Conservation (phyloP, 1,140 invertebrate genomes). For the Adelges cooleyi region DNA sequence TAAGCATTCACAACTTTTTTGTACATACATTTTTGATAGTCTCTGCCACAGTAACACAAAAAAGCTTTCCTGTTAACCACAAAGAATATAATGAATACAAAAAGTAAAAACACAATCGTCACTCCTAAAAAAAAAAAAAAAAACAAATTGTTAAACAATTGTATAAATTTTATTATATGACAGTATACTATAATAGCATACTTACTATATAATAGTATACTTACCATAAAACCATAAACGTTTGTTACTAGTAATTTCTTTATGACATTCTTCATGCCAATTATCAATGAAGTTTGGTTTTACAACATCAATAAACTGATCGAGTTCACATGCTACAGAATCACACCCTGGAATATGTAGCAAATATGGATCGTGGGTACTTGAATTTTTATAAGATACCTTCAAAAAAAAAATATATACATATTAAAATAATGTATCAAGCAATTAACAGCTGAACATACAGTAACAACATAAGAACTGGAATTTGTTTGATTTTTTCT, state of each 20-base stretch:
- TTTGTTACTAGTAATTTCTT: not conserved
- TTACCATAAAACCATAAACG: too few relatives aligned
- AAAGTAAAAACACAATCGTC: not conserved
- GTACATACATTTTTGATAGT: slow-evolving; percentile 26
- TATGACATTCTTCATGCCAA: slow-evolving; percentile 20
- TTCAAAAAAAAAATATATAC: not conserved
- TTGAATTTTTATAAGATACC: slow-evolving; percentile 25
- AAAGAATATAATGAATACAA: not conserved
- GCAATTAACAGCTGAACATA: slow-evolving; percentile 30
- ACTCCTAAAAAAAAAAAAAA: not conserved
- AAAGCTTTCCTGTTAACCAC: not conserved
- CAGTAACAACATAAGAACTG: slow-evolving; percentile 40
- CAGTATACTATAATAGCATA: too few relatives aligned
- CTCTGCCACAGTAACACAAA: slow-evolving; percentile 7
- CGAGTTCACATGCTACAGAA: slow-evolving; percentile 13
- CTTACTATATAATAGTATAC: too few relatives aligned
- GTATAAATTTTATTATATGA: not conserved
- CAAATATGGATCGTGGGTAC: not conserved
- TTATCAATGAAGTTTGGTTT: not conserved
- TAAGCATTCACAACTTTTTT: not conserved
- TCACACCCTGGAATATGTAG: slow-evolving; percentile 26
- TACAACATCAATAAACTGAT: slow-evolving; percentile 2
- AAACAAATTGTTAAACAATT: not conserved
- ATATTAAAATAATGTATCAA: not conserved
- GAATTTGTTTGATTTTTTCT: slow-evolving; percentile 28